Evolutionary conservation across 2,797 vertebrate species (phyloP).

Genomic region (Hirundo rustica): DNA sequence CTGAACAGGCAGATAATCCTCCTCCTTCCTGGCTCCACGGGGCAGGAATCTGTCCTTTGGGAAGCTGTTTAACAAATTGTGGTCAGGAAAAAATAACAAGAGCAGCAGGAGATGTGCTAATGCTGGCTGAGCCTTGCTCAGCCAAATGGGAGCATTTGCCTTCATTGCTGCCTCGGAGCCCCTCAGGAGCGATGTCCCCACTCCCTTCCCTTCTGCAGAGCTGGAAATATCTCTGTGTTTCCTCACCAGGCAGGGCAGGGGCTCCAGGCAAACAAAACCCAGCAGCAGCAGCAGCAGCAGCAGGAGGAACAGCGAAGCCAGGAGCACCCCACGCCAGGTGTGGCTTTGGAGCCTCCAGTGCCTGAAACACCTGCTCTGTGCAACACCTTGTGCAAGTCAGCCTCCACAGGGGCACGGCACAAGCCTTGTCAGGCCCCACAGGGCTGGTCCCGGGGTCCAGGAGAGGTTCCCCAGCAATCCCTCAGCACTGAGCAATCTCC

Average conservation of each 20-base stretch:
- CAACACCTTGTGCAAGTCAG: constrained; percentile 43
- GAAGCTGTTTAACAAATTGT: neutral
- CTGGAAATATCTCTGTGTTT: neutral
- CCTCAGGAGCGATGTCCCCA: neutral
- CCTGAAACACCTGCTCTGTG: constrained; percentile 1
- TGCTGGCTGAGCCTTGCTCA: neutral
- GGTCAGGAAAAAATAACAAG: constrained; percentile 10
- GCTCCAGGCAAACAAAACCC: constrained; percentile 27
- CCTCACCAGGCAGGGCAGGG: neutral
- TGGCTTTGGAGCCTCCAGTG: neutral
- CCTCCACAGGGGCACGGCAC: neutral
- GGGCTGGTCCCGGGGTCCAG: neutral
- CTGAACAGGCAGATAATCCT: neutral
- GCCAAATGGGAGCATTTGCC: neutral
- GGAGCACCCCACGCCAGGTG: neutral
- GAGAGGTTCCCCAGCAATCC: constrained; percentile 13
- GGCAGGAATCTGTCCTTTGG: neutral
- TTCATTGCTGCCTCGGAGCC: neutral
- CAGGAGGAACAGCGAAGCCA: neutral
- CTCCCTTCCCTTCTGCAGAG: neutral
- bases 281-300: neutral
- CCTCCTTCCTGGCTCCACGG: neutral
- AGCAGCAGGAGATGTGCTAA: neutral
- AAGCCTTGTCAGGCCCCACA: constrained; percentile 32
- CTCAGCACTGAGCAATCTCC: constrained; percentile 34